Evolutionary conservation across 1,140 invertebrate genomes (phyloP).

Genomic region (Phortica variegata): DNA sequence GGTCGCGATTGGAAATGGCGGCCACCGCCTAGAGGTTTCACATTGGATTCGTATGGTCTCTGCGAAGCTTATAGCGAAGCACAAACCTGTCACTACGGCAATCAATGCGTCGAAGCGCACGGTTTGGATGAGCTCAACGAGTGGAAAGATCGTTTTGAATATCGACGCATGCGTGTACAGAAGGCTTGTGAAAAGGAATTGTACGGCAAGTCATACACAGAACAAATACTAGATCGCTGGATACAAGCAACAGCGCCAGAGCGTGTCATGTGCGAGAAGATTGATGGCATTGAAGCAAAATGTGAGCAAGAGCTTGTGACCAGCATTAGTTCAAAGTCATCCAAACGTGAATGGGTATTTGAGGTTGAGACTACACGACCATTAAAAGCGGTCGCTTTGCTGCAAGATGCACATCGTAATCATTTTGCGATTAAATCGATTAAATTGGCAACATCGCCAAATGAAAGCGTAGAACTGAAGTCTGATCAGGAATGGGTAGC

Average conservation of each 20-base stretch:
- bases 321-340: slow-evolving; percentile 68
- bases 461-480: slow-evolving; percentile 46
- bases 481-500: slow-evolving; percentile 65
- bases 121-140: slow-evolving; percentile 71
- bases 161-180: slow-evolving; percentile 66
- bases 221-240: slow-evolving; percentile 69
- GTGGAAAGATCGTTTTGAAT: slow-evolving; percentile 74
- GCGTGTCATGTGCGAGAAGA: slow-evolving; percentile 62
- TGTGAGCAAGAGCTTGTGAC: slow-evolving; percentile 65
- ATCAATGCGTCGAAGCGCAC: slow-evolving; percentile 76
- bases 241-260: slow-evolving; percentile 63
- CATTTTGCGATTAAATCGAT: slow-evolving; percentile 70
- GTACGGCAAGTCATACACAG: slow-evolving; percentile 67
- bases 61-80: slow-evolving; percentile 62
- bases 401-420: slow-evolving; percentile 71
- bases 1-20: slow-evolving; percentile 70
- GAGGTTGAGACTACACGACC: slow-evolving; percentile 59
- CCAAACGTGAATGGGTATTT: slow-evolving; percentile 69
- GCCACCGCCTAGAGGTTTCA: slow-evolving; percentile 67
- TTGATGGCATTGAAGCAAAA: slow-evolving; percentile 65
- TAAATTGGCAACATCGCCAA: slow-evolving; percentile 34
- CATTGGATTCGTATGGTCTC: slow-evolving; percentile 60
- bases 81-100: slow-evolving; percentile 66
- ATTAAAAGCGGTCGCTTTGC: slow-evolving; percentile 67
- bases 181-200: slow-evolving; percentile 68